Evolutionary conservation across 2,113 vertebrate genomes (phyloP).

Genomic region (Sminthopsis crassicaudata): DNA sequence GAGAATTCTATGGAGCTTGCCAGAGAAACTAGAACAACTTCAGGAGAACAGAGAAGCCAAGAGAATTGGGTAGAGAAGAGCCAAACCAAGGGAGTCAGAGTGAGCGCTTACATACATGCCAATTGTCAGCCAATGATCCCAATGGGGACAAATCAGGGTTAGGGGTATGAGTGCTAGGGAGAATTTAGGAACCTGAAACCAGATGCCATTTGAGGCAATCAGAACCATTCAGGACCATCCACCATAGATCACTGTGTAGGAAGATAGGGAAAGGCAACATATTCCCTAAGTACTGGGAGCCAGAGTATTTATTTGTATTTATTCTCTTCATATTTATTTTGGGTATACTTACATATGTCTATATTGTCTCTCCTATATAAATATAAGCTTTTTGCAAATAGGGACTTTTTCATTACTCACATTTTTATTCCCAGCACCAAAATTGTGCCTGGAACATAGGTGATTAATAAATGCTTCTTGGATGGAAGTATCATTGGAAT

Average conservation of each 20-base stretch:
- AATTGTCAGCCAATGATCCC: background rate
- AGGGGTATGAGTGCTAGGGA: background rate
- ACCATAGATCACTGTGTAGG: background rate
- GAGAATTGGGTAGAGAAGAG: background rate
- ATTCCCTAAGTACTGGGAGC: background rate
- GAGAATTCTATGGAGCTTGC: background rate
- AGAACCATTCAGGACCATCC: background rate
- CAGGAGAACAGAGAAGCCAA: background rate
- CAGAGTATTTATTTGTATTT: background rate
- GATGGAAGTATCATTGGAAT: background rate
- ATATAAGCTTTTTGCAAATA: background rate
- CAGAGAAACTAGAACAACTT: background rate
- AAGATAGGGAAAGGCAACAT: background rate
- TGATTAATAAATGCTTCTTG: background rate
- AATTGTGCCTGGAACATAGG: background rate
- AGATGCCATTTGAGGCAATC: too few relatives aligned
- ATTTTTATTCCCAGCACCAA: background rate
- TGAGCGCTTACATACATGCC: background rate
- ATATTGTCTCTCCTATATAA: too few relatives aligned
- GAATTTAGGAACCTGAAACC: background rate
- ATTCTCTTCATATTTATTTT: background rate
- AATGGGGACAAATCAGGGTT: background rate
- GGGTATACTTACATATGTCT: background rate
- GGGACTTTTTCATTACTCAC: background rate
- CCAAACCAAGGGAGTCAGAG: background rate